Evolutionary conservation across 1,140 invertebrate species (phyloP).

Genomic region (Sinonovacula constricta): DNA sequence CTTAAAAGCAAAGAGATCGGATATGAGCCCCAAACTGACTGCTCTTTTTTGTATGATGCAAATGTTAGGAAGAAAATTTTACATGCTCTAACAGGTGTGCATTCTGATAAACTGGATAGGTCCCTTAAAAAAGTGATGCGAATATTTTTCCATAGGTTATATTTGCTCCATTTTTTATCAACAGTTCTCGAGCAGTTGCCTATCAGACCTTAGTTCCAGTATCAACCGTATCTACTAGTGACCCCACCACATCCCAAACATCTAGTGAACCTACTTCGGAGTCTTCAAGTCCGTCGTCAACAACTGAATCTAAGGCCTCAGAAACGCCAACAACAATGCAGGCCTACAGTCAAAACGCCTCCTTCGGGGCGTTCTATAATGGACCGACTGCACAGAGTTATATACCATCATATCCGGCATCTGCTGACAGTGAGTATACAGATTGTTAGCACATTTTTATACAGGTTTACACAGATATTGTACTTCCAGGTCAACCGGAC

Average conservation of each 20-base stretch:
- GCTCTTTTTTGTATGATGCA: too few relatives aligned
- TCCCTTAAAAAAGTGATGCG: too few relatives aligned
- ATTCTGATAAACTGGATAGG: too few relatives aligned
- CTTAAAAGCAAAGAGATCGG: too few relatives aligned
- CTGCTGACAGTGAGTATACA: conserved; percentile 36
- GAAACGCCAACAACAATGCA: conserved; percentile 38
- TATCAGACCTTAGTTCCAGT: conserved; percentile 35
- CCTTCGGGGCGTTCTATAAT: conserved; percentile 29
- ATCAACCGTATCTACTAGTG: neutral
- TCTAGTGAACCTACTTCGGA: conserved; percentile 16
- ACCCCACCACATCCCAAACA: conserved; percentile 5
- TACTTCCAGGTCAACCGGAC: too few relatives aligned
- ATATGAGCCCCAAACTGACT: too few relatives aligned
- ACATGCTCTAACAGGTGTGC: too few relatives aligned
- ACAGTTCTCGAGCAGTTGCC: conserved; percentile 39
- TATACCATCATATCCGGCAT: conserved; percentile 29
- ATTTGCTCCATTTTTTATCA: too few relatives aligned
- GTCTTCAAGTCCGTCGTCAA: conserved; percentile 9
- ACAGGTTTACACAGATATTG: too few relatives aligned
- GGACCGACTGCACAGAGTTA: conserved; percentile 36
- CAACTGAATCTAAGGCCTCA: conserved; percentile 1
- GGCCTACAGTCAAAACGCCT: conserved; percentile 32
- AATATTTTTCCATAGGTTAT: too few relatives aligned
- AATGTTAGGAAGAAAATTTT: too few relatives aligned
- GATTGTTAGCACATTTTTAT: too few relatives aligned